phyloP scores from a whole-genome alignment of 1,140 invertebrate species.

The Drosophila pseudoananassae region DNA sequence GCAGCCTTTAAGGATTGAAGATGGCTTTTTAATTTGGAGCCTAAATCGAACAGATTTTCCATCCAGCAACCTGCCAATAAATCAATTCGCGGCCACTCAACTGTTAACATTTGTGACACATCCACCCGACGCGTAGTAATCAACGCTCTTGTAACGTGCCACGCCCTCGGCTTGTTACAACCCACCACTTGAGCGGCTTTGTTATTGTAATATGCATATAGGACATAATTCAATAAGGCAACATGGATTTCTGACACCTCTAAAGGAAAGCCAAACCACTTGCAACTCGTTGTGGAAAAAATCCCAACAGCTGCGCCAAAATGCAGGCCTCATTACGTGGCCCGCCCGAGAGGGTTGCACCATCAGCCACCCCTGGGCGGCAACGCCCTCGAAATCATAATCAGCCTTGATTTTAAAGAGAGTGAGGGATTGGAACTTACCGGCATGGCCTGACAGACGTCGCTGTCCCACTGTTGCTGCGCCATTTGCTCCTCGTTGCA shows the following conservation, averaged over 20 bases:
- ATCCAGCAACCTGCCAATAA: constrained; percentile 18
- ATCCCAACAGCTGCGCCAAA: constrained; percentile 66
- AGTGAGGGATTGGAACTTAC: no score
- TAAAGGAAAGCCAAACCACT: constrained; percentile 37
- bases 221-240: constrained; percentile 77
- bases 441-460: constrained; percentile 85
- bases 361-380: constrained; percentile 28
- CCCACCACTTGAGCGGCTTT: constrained; percentile 53
- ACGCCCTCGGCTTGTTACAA: constrained; percentile 36
- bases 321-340: constrained; percentile 58
- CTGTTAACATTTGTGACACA: constrained; percentile 44
- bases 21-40: neutral
- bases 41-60: constrained; percentile 36
- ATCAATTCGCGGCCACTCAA: constrained; percentile 61
- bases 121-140: no score
- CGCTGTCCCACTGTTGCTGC: constrained; percentile 79
- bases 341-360: constrained; percentile 51
- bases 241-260: constrained; percentile 72
- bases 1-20: constrained; percentile 9
- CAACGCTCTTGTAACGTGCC: constrained; percentile 37
- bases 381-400: constrained; percentile 50
- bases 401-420: constrained; percentile 21
- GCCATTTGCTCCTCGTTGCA: constrained; percentile 78
- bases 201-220: constrained; percentile 52
- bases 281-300: constrained; percentile 51